phyloP scores from a whole-genome alignment of 2,113 vertebrate species.

The Thermophis baileyi region DNA sequence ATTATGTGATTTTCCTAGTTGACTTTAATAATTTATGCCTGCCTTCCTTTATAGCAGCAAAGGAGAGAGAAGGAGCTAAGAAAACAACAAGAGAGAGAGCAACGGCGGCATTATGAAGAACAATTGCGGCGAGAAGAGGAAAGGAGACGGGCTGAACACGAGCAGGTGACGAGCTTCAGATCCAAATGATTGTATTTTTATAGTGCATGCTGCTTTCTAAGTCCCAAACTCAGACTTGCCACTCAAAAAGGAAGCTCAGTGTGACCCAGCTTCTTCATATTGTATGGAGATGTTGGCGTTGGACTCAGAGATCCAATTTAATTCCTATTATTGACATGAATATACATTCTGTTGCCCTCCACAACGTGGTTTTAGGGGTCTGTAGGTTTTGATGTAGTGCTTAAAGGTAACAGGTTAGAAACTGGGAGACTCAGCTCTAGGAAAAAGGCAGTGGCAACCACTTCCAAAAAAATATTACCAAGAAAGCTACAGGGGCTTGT shows the following conservation, averaged over 20 bases:
- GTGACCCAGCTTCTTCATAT: neutral
- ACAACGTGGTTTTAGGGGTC: neutral
- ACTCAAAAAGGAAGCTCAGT: neutral
- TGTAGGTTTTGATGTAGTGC: neutral
- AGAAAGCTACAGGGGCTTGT: neutral
- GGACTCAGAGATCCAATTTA: neutral
- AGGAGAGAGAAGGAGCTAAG: conserved; percentile 90
- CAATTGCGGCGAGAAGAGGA: conserved; percentile 93
- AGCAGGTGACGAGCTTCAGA: conserved; percentile 76
- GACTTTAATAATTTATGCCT: neutral
- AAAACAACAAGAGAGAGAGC: conserved; percentile 98
- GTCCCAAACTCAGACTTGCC: neutral
- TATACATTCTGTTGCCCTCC: neutral
- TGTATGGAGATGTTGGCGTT: neutral
- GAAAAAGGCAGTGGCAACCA: neutral
- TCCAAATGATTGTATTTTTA: neutral
- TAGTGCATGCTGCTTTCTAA: neutral
- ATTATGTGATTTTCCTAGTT: neutral
- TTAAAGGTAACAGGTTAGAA: neutral
- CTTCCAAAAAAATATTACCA: neutral
- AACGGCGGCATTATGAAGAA: conserved; percentile 92
- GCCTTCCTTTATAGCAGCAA: conserved; percentile 80
- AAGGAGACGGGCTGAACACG: conserved; percentile 88
- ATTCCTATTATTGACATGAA: neutral
- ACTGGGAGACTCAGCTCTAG: neutral